phyloP scores from a whole-genome alignment of 37 sponge, comb jelly and placozoan genomes.

The Beroe forskalii region DNA sequence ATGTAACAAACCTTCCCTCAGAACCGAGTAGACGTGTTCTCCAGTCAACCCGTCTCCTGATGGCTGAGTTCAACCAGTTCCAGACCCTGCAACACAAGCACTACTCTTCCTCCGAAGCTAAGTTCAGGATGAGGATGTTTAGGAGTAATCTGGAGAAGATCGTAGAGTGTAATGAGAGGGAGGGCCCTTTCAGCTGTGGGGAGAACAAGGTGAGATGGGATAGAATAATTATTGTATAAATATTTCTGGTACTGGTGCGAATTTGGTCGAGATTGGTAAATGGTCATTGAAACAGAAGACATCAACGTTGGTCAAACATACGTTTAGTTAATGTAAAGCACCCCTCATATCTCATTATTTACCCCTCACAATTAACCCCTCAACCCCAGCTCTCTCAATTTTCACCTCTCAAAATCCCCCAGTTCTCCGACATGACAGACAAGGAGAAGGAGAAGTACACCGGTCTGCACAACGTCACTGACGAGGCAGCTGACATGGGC shows the following conservation, averaged over 20 bases:
- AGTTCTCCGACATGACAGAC: constrained; percentile 42
- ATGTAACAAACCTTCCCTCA: too few relatives aligned
- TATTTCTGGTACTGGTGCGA: too few relatives aligned
- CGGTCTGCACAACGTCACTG: constrained; percentile 33
- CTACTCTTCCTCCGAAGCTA: neutral
- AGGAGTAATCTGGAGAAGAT: constrained; percentile 31
- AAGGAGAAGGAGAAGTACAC: constrained; percentile 22
- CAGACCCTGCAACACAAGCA: neutral
- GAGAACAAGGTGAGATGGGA: constrained; percentile 38
- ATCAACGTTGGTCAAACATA: too few relatives aligned
- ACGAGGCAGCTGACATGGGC: neutral
- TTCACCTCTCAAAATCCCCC: too few relatives aligned
- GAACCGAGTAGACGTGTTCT: neutral
- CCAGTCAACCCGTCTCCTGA: constrained; percentile 17
- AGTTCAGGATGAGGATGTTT: constrained; percentile 21
- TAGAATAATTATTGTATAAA: too few relatives aligned
- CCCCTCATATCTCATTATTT: too few relatives aligned
- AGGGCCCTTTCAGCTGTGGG: neutral
- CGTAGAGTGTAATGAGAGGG: constrained; percentile 50
- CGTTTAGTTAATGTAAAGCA: too few relatives aligned
- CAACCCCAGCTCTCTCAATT: too few relatives aligned
- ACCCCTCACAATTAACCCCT: too few relatives aligned
- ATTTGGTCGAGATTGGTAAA: too few relatives aligned
- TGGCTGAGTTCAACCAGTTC: constrained; percentile 46
- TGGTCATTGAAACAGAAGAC: too few relatives aligned